Percentiles rank a stretch among this genome's conserved stretches.
These are phyloP conservation scores for Danaus plexippus DNA, from an alignment of 1,140 invertebrate genomes.

Conservation along the genomic window DNA sequence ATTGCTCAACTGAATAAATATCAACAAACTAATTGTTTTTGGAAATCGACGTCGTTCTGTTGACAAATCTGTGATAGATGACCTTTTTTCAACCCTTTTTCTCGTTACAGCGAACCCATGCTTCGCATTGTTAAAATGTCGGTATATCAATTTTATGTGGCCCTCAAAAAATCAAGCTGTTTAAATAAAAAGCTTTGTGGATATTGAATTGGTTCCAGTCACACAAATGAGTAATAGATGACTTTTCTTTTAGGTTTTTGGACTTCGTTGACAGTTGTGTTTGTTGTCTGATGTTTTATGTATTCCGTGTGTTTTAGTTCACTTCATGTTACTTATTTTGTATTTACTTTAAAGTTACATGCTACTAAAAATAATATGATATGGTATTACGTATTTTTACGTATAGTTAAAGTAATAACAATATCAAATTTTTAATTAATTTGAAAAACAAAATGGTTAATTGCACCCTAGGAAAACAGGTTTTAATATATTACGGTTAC, in stretches of 20 bases:
- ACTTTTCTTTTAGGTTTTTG: too few species aligned
- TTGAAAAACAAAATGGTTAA: too few species aligned
- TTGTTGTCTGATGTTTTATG: background rate
- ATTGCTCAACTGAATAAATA: constrained; percentile 57
- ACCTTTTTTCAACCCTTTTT: constrained; percentile 56
- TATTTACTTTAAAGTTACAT: too few species aligned
- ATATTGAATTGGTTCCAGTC: background rate
- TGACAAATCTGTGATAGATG: constrained; percentile 64
- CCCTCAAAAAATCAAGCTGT: constrained; percentile 9
- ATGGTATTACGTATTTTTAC: too few species aligned
- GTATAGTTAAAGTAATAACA: too few species aligned
- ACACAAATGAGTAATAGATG: constrained; percentile 6
- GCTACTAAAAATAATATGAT: too few species aligned
- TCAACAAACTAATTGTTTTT: constrained; percentile 67
- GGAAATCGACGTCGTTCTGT: constrained; percentile 53
- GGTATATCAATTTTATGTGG: constrained; percentile 33
- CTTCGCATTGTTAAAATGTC: constrained; percentile 32
- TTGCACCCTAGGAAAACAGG: too few species aligned
- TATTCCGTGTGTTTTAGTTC: too few species aligned
- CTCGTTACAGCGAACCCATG: constrained; percentile 27
- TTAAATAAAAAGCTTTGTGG: too few species aligned
- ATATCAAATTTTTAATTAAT: too few species aligned
- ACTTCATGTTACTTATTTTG: too few species aligned
- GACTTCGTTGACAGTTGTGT: background rate
- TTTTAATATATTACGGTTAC: too few species aligned